A percentile compares a stretch with the other conserved stretches of the same genome.
Conservation (phyloP, 1,140 invertebrate genomes). For the Calliphora vicina region DNA sequence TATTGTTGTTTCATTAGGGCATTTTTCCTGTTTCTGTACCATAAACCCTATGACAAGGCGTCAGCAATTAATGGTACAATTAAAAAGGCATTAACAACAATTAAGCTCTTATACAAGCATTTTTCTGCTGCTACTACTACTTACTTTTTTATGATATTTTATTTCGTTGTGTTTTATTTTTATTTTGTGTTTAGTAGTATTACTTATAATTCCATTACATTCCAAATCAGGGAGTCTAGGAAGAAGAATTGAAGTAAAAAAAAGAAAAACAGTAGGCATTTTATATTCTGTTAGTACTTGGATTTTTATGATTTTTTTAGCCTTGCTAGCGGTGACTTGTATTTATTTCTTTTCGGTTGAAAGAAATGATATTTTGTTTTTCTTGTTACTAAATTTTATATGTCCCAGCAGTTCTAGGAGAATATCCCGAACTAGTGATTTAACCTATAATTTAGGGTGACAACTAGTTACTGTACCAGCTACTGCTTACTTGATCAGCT, state of each 20-base stretch:
- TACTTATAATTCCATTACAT: slow-evolving; percentile 8
- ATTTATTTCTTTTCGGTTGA: background rate
- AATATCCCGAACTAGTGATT: too few species aligned
- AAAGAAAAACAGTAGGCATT: background rate
- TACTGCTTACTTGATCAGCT: too few species aligned
- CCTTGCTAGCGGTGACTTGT: background rate
- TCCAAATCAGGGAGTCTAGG: background rate
- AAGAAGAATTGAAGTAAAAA: too few species aligned
- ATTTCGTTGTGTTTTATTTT: background rate
- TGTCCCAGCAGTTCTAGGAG: too few species aligned
- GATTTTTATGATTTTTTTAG: background rate
- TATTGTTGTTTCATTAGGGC: background rate
- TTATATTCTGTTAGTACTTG: background rate
- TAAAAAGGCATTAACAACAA: slow-evolving; percentile 60
- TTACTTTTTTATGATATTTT: background rate
- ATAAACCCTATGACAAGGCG: slow-evolving; percentile 40
- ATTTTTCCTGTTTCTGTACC: background rate
- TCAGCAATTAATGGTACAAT: slow-evolving; percentile 63
- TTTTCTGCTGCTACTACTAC: background rate
- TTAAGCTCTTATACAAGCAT: slow-evolving; percentile 20
- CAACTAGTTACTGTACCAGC: too few species aligned
- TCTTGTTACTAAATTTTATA: too few species aligned
- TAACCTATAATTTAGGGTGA: too few species aligned
- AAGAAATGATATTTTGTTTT: background rate
- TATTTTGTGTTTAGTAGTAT: background rate